Percentiles rank a stretch among this genome's conserved stretches.
phyloP scores from a whole-genome alignment of 2,797 vertebrate species.

The Sandelia bainsii region DNA sequence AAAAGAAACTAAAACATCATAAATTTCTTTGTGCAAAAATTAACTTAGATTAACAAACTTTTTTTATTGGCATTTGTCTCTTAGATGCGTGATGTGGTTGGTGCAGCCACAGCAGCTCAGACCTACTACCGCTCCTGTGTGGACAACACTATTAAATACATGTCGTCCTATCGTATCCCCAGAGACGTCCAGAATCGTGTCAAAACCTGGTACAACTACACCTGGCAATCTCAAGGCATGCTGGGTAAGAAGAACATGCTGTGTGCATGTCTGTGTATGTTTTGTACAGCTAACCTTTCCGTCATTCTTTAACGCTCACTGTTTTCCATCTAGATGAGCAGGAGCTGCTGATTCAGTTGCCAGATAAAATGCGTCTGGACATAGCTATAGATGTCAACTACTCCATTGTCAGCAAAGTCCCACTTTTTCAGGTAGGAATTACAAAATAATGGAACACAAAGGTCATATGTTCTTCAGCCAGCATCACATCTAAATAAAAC shows the following conservation, averaged over 20 bases:
- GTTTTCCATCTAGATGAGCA: constrained; percentile 87
- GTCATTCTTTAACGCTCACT: background rate
- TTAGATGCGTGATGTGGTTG: constrained; percentile 98
- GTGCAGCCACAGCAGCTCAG: constrained; percentile 93
- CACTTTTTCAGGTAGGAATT: constrained; percentile 92
- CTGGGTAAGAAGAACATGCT: constrained; percentile 88
- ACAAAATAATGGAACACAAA: background rate
- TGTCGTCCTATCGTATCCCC: constrained; percentile 96
- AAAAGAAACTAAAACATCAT: background rate
- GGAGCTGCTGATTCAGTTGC: constrained; percentile 93
- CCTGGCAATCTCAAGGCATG: constrained; percentile 99
- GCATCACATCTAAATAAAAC: background rate
- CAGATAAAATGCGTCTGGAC: constrained; percentile 97
- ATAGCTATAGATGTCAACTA: constrained; percentile 96
- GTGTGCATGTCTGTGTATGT: background rate
- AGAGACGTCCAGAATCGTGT: constrained; percentile 92
- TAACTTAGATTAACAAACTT: background rate
- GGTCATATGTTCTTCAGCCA: background rate
- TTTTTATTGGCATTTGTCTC: background rate
- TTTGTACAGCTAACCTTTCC: background rate
- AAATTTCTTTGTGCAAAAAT: background rate
- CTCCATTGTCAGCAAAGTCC: constrained; percentile 95
- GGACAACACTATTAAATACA: constrained; percentile 97
- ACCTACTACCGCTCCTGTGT: constrained; percentile 95
- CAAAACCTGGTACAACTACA: constrained; percentile 99